Conservation (phyloP, 2,888 invertebrate genomes). For the Protodeltote pygarga region DNA sequence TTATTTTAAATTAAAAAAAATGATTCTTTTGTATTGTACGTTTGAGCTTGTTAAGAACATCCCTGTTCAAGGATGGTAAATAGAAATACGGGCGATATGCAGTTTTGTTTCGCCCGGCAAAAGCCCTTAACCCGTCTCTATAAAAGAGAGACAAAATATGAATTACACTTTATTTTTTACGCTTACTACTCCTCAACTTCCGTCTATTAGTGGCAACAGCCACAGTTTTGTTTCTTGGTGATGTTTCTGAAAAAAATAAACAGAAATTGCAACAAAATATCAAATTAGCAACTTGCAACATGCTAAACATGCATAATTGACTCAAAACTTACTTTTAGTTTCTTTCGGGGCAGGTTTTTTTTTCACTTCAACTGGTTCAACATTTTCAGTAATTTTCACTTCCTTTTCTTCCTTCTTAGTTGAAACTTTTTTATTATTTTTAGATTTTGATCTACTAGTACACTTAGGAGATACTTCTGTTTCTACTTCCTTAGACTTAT, state of each 20-base stretch:
- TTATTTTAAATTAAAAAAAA: no score
- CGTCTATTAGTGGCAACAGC: slow-evolving; percentile 63
- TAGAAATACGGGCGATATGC: no score
- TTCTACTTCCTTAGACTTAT: slow-evolving; percentile 34
- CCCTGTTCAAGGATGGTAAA: no score
- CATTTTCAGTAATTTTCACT: slow-evolving; percentile 52
- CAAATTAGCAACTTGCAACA: no score
- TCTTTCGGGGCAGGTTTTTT: slow-evolving; percentile 18
- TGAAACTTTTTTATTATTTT: slow-evolving; percentile 45
- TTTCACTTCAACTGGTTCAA: slow-evolving; percentile 7
- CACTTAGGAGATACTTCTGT: slow-evolving; percentile 48
- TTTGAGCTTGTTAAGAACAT: no score
- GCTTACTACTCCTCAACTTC: slow-evolving; percentile 71
- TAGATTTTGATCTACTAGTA: slow-evolving; percentile 52
- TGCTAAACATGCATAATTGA: not conserved
- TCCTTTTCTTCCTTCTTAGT: slow-evolving; percentile 57
- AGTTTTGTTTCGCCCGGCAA: no score
- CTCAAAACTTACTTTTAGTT: slow-evolving; percentile 33
- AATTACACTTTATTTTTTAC: slow-evolving; percentile 62
- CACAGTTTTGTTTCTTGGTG: slow-evolving; percentile 48
- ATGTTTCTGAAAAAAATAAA: slow-evolving; percentile 61
- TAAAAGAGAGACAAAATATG: no score
- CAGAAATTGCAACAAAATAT: no score
- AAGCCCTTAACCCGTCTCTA: no score
- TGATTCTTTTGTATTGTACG: no score